Evolutionary conservation across 2,113 vertebrate species (phyloP).

Genomic region (Ovis aries): DNA sequence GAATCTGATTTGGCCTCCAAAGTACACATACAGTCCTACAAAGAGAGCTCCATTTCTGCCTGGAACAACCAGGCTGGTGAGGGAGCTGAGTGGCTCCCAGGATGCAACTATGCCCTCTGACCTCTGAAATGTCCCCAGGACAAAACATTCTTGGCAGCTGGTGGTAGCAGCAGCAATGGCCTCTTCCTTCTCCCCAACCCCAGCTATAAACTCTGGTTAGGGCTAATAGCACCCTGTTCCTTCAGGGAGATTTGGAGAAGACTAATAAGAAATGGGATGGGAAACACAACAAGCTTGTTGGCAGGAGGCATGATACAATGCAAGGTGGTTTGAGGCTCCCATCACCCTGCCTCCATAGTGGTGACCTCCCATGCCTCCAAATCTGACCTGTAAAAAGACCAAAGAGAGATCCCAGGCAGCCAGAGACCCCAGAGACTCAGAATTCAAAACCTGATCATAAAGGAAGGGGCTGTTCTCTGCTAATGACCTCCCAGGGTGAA

Average conservation of each 20-base stretch:
- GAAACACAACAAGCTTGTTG: background rate
- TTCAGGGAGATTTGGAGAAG: background rate
- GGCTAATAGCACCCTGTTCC: background rate
- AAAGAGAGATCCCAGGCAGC: background rate
- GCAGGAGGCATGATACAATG: background rate
- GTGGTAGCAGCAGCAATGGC: background rate
- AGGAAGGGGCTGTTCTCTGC: background rate
- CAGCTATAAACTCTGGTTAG: background rate
- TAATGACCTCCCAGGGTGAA: background rate
- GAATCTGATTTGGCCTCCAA: background rate
- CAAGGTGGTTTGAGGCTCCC: background rate
- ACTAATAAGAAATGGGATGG: background rate
- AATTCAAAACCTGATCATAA: background rate
- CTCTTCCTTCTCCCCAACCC: background rate
- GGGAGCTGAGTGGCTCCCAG: background rate
- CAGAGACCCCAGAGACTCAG: background rate
- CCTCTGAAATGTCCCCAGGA: background rate
- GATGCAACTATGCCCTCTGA: background rate
- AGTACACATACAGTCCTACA: background rate
- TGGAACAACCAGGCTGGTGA: background rate
- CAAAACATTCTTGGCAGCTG: background rate
- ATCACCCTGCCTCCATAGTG: background rate
- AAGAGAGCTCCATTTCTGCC: background rate
- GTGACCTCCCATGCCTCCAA: background rate
- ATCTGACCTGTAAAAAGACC: background rate